These are phyloP conservation scores for Leptodactylus fallax DNA, from an alignment of 2,797 vertebrate genomes.

Conservation along the genomic window DNA sequence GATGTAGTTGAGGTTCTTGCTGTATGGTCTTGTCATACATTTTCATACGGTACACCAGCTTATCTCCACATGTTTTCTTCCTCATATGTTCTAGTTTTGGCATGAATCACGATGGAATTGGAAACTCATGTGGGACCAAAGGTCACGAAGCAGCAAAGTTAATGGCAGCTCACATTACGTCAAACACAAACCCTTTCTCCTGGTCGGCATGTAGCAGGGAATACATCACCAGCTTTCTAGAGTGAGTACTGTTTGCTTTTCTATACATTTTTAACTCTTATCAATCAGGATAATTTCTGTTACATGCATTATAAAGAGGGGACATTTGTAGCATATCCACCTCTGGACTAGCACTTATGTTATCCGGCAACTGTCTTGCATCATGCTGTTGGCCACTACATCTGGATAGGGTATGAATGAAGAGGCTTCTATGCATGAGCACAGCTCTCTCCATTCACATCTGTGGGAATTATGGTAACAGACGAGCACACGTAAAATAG, in stretches of 20 bases:
- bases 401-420: no score
- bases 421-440: no score
- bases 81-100: conserved; percentile 84
- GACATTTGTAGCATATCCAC: background rate
- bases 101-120: conserved; percentile 99
- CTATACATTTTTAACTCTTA: conserved; percentile 25
- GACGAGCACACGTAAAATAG: no score
- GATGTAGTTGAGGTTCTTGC: background rate
- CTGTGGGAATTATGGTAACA: no score
- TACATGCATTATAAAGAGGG: background rate
- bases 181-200: conserved; percentile 98
- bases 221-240: conserved; percentile 99
- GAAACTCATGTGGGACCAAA: conserved; percentile 97
- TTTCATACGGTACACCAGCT: conserved; percentile 14
- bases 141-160: conserved; percentile 98
- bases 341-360: background rate
- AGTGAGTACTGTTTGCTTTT: conserved; percentile 85
- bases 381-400: no score
- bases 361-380: no score
- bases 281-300: background rate
- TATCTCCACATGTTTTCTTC: conserved; percentile 65
- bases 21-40: conserved; percentile 3
- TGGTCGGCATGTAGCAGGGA: conserved; percentile 99
- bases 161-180: conserved; percentile 98
- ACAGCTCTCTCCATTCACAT: no score